phyloP scores from a whole-genome alignment of 2,888 invertebrate species.

The Zygaena filipendulae region DNA sequence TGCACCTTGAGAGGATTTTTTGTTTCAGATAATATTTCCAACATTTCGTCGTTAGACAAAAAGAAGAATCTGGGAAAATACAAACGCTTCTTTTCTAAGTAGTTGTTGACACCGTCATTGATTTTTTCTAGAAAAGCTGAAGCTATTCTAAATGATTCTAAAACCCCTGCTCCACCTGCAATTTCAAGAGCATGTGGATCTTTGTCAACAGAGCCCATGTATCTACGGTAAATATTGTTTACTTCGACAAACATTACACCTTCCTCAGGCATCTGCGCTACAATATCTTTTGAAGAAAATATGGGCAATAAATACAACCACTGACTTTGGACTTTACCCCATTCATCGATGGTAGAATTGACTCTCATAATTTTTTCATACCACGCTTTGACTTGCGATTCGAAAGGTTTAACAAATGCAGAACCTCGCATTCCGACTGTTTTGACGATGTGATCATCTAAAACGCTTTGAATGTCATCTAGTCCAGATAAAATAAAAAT shows the following conservation, averaged over 20 bases:
- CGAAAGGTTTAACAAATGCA: slow-evolving; percentile 87
- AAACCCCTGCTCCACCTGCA: slow-evolving; percentile 73
- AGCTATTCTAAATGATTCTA: slow-evolving; percentile 77
- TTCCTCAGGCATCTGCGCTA: slow-evolving; percentile 88
- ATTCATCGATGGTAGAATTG: slow-evolving; percentile 81
- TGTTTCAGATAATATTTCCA: slow-evolving; percentile 90
- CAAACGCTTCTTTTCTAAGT: slow-evolving; percentile 85
- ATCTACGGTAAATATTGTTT: slow-evolving; percentile 73
- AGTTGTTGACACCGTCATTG: slow-evolving; percentile 84
- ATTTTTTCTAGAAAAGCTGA: slow-evolving; percentile 79
- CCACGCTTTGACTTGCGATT: slow-evolving; percentile 75
- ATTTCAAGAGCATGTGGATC: slow-evolving; percentile 75
- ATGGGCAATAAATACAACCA: slow-evolving; percentile 90
- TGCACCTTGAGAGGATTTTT: slow-evolving; percentile 87
- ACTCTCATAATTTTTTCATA: slow-evolving; percentile 78
- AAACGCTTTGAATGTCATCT: slow-evolving; percentile 81
- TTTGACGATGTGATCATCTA: slow-evolving; percentile 87
- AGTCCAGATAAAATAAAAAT: slow-evolving; percentile 76
- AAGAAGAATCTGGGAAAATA: slow-evolving; percentile 92
- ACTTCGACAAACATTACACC: slow-evolving; percentile 81
- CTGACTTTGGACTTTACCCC: slow-evolving; percentile 87
- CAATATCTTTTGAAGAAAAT: slow-evolving; percentile 88
- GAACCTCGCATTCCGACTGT: slow-evolving; percentile 87
- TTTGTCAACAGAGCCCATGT: slow-evolving; percentile 71
- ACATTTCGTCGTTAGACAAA: slow-evolving; percentile 89